These are phyloP conservation scores for Cyanocitta stelleri DNA, from an alignment of 2,113 vertebrate species.

Conservation along the genomic window DNA sequence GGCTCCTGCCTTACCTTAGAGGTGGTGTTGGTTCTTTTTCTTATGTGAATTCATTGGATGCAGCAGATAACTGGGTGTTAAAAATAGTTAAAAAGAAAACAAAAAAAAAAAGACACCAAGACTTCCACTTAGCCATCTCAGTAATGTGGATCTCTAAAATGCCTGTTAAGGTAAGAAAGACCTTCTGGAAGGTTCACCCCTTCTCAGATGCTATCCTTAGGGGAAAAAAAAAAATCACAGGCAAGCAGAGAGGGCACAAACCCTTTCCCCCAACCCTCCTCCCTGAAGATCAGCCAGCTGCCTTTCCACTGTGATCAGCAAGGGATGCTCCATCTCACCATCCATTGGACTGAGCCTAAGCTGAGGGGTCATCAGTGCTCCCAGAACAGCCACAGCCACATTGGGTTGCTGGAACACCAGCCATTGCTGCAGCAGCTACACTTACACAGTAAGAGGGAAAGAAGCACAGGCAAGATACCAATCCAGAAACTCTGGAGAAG, in stretches of 20 bases:
- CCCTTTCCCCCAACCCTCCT: not conserved
- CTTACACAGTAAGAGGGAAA: not conserved
- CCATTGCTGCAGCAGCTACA: not conserved
- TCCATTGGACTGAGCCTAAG: not conserved
- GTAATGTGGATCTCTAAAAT: not conserved
- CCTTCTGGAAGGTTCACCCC: not conserved
- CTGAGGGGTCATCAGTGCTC: not conserved
- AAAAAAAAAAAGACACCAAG: not conserved
- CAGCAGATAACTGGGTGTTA: slow-evolving; percentile 55
- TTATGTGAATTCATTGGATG: slow-evolving; percentile 41
- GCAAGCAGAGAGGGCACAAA: not conserved
- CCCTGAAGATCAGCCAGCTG: not conserved
- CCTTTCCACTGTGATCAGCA: not conserved
- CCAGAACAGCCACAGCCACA: not conserved
- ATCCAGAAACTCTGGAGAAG: not conserved
- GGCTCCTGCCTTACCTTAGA: slow-evolving; percentile 48
- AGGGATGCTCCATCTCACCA: not conserved
- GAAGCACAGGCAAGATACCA: not conserved
- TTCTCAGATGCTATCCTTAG: not conserved
- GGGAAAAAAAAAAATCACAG: not conserved
- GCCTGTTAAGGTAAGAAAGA: not conserved
- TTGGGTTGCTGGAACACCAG: not conserved
- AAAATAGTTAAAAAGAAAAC: not conserved
- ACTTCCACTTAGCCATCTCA: not conserved
- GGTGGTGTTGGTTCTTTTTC: slow-evolving; percentile 6